phyloP scores from a whole-genome alignment of 2,797 vertebrate species.

The Siniperca undulata region DNA sequence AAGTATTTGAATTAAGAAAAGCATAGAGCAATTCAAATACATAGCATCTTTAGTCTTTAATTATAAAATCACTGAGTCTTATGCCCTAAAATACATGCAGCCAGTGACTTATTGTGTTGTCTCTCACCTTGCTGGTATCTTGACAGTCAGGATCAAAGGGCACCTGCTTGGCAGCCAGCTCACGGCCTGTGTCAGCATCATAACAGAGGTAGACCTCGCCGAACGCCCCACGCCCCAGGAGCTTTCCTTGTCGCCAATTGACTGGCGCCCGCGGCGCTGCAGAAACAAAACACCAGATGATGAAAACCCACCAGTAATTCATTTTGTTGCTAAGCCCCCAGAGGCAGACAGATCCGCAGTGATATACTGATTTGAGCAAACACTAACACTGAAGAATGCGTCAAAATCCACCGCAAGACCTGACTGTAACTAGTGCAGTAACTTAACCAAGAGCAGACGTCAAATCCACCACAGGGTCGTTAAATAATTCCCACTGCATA shows the following conservation, averaged over 20 bases:
- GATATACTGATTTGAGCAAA: slow-evolving; percentile 56
- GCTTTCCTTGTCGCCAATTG: slow-evolving; percentile 95
- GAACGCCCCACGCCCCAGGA: slow-evolving; percentile 93
- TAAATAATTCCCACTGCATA: slow-evolving; percentile 58
- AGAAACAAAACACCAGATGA: slow-evolving; percentile 63
- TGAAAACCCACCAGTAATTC: slow-evolving; percentile 59
- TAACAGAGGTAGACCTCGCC: slow-evolving; percentile 96
- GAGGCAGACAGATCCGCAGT: slow-evolving; percentile 38
- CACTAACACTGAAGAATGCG: slow-evolving; percentile 16
- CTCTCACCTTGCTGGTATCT: slow-evolving; percentile 93
- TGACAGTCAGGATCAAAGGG: slow-evolving; percentile 93
- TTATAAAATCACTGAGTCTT: background rate
- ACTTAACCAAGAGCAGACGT: slow-evolving; percentile 55
- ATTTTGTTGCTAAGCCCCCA: slow-evolving; percentile 33
- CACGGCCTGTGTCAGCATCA: slow-evolving; percentile 92
- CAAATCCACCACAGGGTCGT: slow-evolving; percentile 54
- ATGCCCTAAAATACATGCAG: background rate
- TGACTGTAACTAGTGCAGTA: slow-evolving; percentile 31
- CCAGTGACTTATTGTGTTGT: background rate
- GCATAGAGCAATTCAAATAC: background rate
- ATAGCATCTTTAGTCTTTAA: background rate
- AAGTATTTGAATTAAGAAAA: background rate
- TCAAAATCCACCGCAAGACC: slow-evolving; percentile 45
- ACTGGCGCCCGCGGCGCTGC: slow-evolving; percentile 92
- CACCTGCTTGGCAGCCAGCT: slow-evolving; percentile 95